Conservation (phyloP, 2,888 invertebrate species). For the Syrista parreyssii region DNA sequence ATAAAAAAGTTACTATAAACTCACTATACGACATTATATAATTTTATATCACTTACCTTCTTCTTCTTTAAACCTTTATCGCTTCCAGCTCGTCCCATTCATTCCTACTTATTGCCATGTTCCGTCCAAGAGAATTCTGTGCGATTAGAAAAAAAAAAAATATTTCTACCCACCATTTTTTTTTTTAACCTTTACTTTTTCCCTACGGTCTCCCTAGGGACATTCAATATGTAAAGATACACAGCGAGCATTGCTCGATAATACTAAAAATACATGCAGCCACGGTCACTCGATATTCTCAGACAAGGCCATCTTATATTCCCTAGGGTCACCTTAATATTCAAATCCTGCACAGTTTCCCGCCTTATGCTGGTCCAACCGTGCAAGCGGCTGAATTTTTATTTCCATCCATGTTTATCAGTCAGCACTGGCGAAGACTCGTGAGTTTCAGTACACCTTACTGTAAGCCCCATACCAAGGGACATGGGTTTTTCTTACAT, state of each 20-base stretch:
- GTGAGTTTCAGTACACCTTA: not conserved
- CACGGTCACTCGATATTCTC: not conserved
- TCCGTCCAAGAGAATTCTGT: not conserved
- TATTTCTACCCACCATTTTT: not conserved
- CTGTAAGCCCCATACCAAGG: not conserved
- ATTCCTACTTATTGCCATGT: not conserved
- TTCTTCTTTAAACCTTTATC: too few species aligned
- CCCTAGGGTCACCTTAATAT: not conserved
- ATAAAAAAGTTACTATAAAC: not conserved
- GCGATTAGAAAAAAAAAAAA: not conserved
- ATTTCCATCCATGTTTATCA: not conserved
- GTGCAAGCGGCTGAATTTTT: not conserved
- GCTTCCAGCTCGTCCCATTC: too few species aligned
- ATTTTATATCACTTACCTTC: not conserved
- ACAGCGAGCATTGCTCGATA: not conserved
- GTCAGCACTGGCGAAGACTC: not conserved
- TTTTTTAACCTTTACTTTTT: not conserved
- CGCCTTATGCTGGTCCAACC: not conserved
- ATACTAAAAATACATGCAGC: not conserved
- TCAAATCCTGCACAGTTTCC: not conserved
- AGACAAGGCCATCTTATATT: not conserved
- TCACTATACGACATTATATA: not conserved
- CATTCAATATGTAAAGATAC: not conserved
- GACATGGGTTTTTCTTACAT: not conserved
- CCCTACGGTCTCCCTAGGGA: not conserved